A percentile compares a stretch with the other conserved stretches of the same genome.
These are phyloP conservation scores for Tupaia tana DNA, from an alignment of 2,113 vertebrate species.

Conservation along the genomic window DNA sequence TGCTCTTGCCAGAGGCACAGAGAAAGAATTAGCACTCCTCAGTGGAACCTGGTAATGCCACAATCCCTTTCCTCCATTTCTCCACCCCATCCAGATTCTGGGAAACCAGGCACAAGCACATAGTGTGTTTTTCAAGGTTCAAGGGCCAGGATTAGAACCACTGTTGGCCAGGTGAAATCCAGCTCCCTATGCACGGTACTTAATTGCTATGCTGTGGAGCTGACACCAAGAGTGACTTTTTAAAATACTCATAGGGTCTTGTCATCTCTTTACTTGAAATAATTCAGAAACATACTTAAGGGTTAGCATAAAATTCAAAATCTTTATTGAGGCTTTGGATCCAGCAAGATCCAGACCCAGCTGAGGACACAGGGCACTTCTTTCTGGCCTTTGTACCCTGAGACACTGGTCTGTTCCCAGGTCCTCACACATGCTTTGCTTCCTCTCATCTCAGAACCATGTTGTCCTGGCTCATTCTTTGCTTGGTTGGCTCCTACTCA, in stretches of 20 bases:
- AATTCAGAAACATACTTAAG: not conserved
- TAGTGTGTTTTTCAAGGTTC: too few relatives aligned
- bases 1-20: too few relatives aligned
- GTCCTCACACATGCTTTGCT: not conserved
- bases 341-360: not conserved
- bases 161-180: too few relatives aligned
- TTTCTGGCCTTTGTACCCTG: not conserved
- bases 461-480: not conserved
- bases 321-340: not conserved
- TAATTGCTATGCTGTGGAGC: too few relatives aligned
- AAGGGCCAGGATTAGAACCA: too few relatives aligned
- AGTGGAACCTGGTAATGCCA: too few relatives aligned
- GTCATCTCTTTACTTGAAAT: conserved; percentile 19
- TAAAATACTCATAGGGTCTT: not conserved
- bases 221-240: not conserved
- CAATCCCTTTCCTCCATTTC: too few relatives aligned
- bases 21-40: too few relatives aligned
- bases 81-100: too few relatives aligned
- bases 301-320: conserved; percentile 18
- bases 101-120: too few relatives aligned
- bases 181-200: too few relatives aligned
- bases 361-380: not conserved
- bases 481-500: not conserved
- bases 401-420: not conserved
- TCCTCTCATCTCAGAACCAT: not conserved